Percentiles rank a stretch among this genome's conserved stretches.
phyloP scores from a whole-genome alignment of 37 sponge, comb jelly and placozoan species.

The Dysidea cf. avara region DNA sequence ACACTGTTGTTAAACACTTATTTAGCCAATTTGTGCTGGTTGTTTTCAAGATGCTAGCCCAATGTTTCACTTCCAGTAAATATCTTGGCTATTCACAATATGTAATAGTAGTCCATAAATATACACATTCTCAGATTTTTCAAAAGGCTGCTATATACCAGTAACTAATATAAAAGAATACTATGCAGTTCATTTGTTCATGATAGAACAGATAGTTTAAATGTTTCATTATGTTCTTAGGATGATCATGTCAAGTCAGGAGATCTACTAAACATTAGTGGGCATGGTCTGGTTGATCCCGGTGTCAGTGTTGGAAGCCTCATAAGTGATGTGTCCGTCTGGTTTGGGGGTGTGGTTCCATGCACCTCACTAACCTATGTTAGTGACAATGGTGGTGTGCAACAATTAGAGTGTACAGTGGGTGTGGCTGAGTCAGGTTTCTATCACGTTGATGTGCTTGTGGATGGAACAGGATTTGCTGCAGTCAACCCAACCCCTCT shows the following conservation, averaged over 20 bases:
- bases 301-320: background rate
- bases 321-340: constrained; percentile 1
- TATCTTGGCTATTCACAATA: too few relatives aligned
- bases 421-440: constrained; percentile 39
- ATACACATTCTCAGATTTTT: too few relatives aligned
- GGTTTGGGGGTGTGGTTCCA: constrained; percentile 30
- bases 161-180: too few relatives aligned
- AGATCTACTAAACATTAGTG: constrained; percentile 8
- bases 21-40: too few relatives aligned
- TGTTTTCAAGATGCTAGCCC: too few relatives aligned
- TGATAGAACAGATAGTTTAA: too few relatives aligned
- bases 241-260: constrained; percentile 5
- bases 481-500: constrained; percentile 24
- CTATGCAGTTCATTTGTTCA: too few relatives aligned
- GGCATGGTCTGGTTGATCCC: constrained; percentile 18
- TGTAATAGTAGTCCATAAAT: too few relatives aligned
- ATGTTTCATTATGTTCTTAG: too few relatives aligned
- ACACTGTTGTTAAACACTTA: too few relatives aligned
- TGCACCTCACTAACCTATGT: background rate
- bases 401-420: constrained; percentile 29
- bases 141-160: too few relatives aligned
- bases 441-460: constrained; percentile 48
- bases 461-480: constrained; percentile 43
- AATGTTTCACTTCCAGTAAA: too few relatives aligned
- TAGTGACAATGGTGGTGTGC: background rate